Base-by-base conservation (phyloP, 2,113 vertebrate species). In the Eulemur rufifrons region DNA sequence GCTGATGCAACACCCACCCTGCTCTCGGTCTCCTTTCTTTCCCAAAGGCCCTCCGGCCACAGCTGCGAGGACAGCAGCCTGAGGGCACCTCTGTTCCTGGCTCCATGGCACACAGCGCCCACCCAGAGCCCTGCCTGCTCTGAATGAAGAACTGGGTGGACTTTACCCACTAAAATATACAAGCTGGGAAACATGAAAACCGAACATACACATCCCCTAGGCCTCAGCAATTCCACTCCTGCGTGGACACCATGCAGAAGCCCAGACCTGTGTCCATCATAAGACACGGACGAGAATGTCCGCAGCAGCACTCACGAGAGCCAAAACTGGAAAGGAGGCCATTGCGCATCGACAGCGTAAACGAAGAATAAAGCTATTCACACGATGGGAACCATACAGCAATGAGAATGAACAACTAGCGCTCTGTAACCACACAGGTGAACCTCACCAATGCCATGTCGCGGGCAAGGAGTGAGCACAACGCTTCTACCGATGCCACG, bases 351-450 rank as follows among this genome's bases (percentile, higher is more conserved):
- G 12, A 63, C n/a, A 54, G 4, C n/a, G 21, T 6, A 21, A 10
- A 37, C n/a, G 59, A 34, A 17, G 20, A 91, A 54, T 85, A 59
- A 20, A 69, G 17, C 37, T 1, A 56, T 14, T 54, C 37, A n/a
- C 5, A 32, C 32, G 42, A 7, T 9, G 45, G 52, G 29, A 73
- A 88, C 29, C 2, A 34, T 0, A 56, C 25, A 74, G 82, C 45
- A 88, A 0, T 9, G n/a, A 34, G 29, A 71, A 42, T 2, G 59
- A 37, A 29, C 8, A 2, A 14, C 42, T 5, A 2, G 0, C 50
- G 34, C 64, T 64, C 29, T 10, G n/a, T 11, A 17, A 45, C 47
- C 29, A n/a, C 56, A 63, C 5, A 2, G 25, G 4, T 6, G 18
- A 59, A 25, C 1, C 23, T 45, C 52, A 6, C 50, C 47, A 42